Evolutionary conservation across 2,113 vertebrate genomes (phyloP).

Genomic region (Cephalopholis sonnerati): DNA sequence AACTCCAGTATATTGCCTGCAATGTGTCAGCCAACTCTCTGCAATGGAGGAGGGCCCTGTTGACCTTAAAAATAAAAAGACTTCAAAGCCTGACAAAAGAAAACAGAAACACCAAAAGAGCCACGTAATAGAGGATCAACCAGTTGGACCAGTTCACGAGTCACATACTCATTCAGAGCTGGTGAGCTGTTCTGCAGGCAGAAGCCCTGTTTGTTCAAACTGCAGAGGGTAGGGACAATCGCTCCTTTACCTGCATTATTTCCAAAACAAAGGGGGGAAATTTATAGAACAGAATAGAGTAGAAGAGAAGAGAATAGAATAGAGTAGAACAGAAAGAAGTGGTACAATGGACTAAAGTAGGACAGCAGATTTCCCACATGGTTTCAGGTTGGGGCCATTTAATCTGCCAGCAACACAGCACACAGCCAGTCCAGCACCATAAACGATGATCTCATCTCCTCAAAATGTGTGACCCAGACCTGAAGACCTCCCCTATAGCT

Average conservation of each 20-base stretch:
- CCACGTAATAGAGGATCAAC: slow-evolving; percentile 59
- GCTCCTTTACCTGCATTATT: not conserved
- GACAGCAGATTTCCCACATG: slow-evolving; percentile 44
- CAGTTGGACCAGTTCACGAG: slow-evolving; percentile 68
- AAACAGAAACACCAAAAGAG: slow-evolving; percentile 38
- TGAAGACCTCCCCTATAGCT: slow-evolving; percentile 62
- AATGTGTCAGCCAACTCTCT: not conserved
- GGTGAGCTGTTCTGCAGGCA: slow-evolving; percentile 11
- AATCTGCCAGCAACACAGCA: slow-evolving; percentile 46
- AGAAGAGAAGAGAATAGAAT: too few species aligned
- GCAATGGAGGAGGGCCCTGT: slow-evolving; percentile 16
- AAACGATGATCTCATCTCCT: slow-evolving; percentile 75
- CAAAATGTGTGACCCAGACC: slow-evolving; percentile 69
- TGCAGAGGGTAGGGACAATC: not conserved
- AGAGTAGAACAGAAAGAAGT: not conserved
- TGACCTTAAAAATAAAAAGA: slow-evolving; percentile 12
- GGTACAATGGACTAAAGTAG: slow-evolving; percentile 29
- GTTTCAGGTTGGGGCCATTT: slow-evolving; percentile 50
- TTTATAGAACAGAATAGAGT: not conserved
- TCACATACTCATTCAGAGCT: slow-evolving; percentile 1
- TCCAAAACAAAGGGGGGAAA: slow-evolving; percentile 14
- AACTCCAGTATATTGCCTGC: slow-evolving; percentile 7
- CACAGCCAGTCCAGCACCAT: slow-evolving; percentile 38
- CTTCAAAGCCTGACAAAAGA: slow-evolving; percentile 36
- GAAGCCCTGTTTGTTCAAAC: slow-evolving; percentile 6